A percentile compares a stretch with the other conserved stretches of the same genome.
Evolutionary conservation across 2,797 vertebrate species (phyloP).

Genomic region (Percopsis omiscomaycus): DNA sequence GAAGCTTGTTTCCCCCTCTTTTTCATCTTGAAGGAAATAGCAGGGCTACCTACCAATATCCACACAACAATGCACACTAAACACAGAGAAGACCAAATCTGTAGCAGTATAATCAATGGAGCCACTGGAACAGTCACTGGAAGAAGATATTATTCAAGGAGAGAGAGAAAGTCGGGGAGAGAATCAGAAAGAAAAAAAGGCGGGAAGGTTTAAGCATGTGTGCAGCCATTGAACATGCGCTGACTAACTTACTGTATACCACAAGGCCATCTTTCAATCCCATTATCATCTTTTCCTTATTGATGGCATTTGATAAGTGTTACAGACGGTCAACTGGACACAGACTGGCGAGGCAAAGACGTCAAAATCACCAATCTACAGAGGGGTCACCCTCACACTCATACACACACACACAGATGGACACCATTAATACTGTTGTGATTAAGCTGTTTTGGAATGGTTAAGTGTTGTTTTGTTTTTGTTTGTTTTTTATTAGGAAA

Average conservation of each 20-base stretch:
- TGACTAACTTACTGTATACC: conserved; percentile 24
- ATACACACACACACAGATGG: conserved; percentile 30
- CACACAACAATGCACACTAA: conserved; percentile 66
- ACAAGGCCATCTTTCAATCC: conserved; percentile 41
- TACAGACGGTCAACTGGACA: conserved; percentile 49
- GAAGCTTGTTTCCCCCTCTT: conserved; percentile 56
- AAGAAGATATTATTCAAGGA: conserved; percentile 23
- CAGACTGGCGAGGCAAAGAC: conserved; percentile 42
- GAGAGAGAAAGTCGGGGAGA: conserved; percentile 27
- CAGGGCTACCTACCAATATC: conserved; percentile 60
- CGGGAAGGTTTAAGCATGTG: conserved; percentile 32
- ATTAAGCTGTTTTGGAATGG: conserved; percentile 31
- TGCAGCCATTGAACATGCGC: conserved; percentile 38
- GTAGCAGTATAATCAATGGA: conserved; percentile 51
- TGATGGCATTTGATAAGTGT: conserved; percentile 37
- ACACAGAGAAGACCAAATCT: conserved; percentile 70
- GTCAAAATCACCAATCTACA: conserved; percentile 31
- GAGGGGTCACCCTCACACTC: conserved; percentile 1
- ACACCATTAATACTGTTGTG: conserved; percentile 36
- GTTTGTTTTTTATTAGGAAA: conserved; percentile 21
- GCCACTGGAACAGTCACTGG: conserved; percentile 28
- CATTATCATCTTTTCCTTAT: conserved; percentile 19
- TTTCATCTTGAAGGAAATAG: conserved; percentile 31
- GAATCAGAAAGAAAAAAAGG: conserved; percentile 22
- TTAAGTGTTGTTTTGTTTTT: not conserved